These are phyloP conservation scores for Biston betularia DNA, from an alignment of 2,888 invertebrate genomes.

Conservation along the genomic window DNA sequence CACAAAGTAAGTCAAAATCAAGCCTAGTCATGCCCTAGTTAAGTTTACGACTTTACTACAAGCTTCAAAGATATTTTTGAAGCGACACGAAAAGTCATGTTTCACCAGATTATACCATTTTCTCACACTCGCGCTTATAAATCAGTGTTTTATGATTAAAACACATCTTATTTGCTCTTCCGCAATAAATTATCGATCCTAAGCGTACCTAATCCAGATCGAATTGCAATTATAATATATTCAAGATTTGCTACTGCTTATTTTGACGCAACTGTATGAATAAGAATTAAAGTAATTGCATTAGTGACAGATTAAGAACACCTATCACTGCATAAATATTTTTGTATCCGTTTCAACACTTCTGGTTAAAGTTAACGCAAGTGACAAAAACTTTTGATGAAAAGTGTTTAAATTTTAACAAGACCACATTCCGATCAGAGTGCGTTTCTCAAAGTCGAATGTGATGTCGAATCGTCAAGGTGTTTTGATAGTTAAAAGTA, in stretches of 20 bases:
- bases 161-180: too few species aligned
- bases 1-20: too few species aligned
- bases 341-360: constrained; percentile 20
- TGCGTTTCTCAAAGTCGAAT: too few species aligned
- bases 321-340: constrained; percentile 23
- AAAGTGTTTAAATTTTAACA: background rate
- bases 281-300: constrained; percentile 28
- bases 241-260: constrained; percentile 25
- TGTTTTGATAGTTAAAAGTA: too few species aligned
- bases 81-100: too few species aligned
- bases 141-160: too few species aligned
- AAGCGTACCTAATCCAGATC: background rate
- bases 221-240: constrained; percentile 18
- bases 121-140: too few species aligned
- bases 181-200: too few species aligned
- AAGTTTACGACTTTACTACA: too few species aligned
- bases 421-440: background rate
- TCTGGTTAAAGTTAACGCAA: constrained; percentile 8
- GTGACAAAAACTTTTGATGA: background rate
- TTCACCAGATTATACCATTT: too few species aligned
- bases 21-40: too few species aligned
- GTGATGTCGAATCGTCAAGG: background rate
- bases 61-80: too few species aligned
- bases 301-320: constrained; percentile 35
- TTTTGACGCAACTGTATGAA: constrained; percentile 34